phyloP scores from a whole-genome alignment of 2,113 vertebrate genomes.

The Apeltes quadracus region DNA sequence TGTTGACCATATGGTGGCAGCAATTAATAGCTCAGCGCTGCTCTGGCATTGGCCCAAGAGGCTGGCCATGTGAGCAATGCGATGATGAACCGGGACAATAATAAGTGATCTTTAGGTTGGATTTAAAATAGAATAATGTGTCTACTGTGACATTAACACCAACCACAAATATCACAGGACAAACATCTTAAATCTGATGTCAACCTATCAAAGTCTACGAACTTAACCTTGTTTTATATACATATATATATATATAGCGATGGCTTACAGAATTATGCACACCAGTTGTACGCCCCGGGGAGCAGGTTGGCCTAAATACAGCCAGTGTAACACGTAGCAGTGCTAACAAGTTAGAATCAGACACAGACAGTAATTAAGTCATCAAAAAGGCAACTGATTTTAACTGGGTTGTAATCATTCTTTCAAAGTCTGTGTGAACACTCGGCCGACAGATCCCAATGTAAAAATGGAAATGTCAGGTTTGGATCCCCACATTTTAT shows the following conservation, averaged over 20 bases:
- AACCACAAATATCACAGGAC: neutral
- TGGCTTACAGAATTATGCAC: slow-evolving; percentile 62
- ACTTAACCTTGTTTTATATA: slow-evolving; percentile 60
- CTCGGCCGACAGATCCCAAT: slow-evolving; percentile 1
- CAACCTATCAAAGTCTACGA: slow-evolving; percentile 35
- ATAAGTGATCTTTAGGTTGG: neutral
- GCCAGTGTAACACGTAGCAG: slow-evolving; percentile 51
- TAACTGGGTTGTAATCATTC: slow-evolving; percentile 5
- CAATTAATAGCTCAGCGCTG: slow-evolving; percentile 31
- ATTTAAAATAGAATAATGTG: neutral
- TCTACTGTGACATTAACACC: neutral
- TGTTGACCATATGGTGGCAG: slow-evolving; percentile 30
- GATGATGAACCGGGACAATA: slow-evolving; percentile 16
- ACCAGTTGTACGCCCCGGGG: slow-evolving; percentile 72
- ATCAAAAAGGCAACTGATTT: slow-evolving; percentile 39
- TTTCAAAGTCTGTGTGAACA: slow-evolving; percentile 7
- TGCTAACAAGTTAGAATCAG: slow-evolving; percentile 46
- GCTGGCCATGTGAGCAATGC: slow-evolving; percentile 2
- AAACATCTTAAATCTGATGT: slow-evolving; percentile 24
- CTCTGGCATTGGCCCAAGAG: slow-evolving; percentile 27
- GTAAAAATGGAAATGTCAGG: neutral
- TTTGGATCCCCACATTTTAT: neutral
- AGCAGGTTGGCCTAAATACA: slow-evolving; percentile 77
- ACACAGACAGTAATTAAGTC: slow-evolving; percentile 54
- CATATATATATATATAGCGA: slow-evolving; percentile 54